These are phyloP conservation scores for Ctena decussata DNA, from an alignment of 2,888 invertebrate species.

Conservation along the genomic window DNA sequence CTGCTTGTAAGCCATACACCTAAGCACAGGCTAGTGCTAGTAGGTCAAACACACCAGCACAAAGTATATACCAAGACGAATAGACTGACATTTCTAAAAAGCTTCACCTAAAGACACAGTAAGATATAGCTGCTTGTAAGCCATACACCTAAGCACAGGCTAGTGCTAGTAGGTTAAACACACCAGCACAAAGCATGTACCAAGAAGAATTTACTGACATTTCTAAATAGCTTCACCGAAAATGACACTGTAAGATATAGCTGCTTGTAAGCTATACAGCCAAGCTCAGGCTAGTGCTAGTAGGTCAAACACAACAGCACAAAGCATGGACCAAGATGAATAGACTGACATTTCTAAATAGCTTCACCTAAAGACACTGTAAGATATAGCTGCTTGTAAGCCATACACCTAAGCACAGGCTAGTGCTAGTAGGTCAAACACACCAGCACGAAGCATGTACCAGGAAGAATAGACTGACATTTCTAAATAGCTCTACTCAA, in stretches of 20 bases:
- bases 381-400: neutral
- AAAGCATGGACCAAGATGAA: neutral
- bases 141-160: neutral
- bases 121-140: neutral
- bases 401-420: neutral
- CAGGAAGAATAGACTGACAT: neutral
- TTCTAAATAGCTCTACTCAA: too few species aligned
- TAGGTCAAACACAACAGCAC: neutral
- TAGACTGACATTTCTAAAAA: neutral
- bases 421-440: neutral
- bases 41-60: neutral
- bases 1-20: neutral
- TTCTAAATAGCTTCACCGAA: too few species aligned
- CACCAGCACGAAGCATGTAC: neutral
- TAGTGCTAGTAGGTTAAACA: neutral
- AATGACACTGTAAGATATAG: too few species aligned
- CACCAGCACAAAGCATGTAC: slow-evolving; percentile 1
- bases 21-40: neutral
- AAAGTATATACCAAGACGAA: neutral
- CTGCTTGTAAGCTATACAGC: neutral
- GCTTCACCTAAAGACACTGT: neutral
- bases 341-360: neutral
- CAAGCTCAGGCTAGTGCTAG: neutral
- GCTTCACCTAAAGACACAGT: neutral
- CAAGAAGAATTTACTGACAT: neutral